A percentile compares a stretch with the other conserved stretches of the same genome.
phyloP scores from a whole-genome alignment of 1,140 invertebrate species.

The Drosophila asahinai region DNA sequence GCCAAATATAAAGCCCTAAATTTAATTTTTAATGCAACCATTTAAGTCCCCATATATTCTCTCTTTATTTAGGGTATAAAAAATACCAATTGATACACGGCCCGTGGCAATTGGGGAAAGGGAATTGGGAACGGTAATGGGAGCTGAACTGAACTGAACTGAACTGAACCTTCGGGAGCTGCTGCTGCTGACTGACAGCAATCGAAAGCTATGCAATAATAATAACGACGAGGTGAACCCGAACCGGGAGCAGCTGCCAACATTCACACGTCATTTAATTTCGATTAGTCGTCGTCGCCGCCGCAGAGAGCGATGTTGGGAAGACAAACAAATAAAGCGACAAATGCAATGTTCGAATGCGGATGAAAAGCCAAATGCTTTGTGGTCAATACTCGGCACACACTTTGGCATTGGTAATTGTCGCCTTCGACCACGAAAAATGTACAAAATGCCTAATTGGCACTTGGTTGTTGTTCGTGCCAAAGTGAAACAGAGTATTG shows the following conservation, averaged over 20 bases:
- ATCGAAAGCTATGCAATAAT: slow-evolving; percentile 69
- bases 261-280: slow-evolving; percentile 84
- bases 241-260: slow-evolving; percentile 64
- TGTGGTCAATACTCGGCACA: slow-evolving; percentile 47
- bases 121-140: slow-evolving; percentile 7
- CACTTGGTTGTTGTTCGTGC: slow-evolving; percentile 30
- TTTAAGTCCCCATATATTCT: not conserved
- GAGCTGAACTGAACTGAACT: slow-evolving; percentile 7
- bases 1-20: too few relatives aligned
- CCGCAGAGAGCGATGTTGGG: slow-evolving; percentile 6
- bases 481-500: slow-evolving; percentile 13
- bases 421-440: slow-evolving; percentile 57
- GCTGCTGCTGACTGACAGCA: slow-evolving; percentile 34
- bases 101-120: slow-evolving; percentile 61
- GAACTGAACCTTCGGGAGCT: slow-evolving; percentile 19
- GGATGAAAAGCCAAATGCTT: slow-evolving; percentile 55
- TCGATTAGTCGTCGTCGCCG: slow-evolving; percentile 64
- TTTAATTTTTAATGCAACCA: too few relatives aligned
- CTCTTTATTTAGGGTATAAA: slow-evolving; percentile 2
- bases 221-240: slow-evolving; percentile 39
- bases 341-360: slow-evolving; percentile 42
- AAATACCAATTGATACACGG: slow-evolving; percentile 57
- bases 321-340: slow-evolving; percentile 61
- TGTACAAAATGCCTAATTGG: slow-evolving; percentile 79
- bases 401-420: slow-evolving; percentile 62